Evolutionary conservation across 2,797 vertebrate species (phyloP), one percentile per base, ranked within the genome.

Genomic region (Sphenodon punctatus): DNA sequence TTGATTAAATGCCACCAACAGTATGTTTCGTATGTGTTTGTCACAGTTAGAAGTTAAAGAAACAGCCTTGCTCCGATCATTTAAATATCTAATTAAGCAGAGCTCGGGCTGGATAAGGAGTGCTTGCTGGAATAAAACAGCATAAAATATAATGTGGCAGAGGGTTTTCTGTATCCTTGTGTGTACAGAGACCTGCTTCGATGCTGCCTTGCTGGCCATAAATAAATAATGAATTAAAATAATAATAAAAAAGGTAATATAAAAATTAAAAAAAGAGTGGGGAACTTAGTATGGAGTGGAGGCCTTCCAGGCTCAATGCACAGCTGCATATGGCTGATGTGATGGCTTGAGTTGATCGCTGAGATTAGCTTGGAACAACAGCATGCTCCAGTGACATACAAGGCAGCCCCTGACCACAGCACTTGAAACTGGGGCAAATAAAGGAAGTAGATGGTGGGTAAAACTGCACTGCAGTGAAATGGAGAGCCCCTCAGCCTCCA

Each of bases 1-100:
- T 89, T 96, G 96, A 97, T 96, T 95, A 96, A 96, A 95, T 90
- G 96, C 94, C 92, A 72, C 95, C 95, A 94, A 96, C 94, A 92
- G 95, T 94, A 94, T 93, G 93, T 90, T 95, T 92, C 83, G 0
- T 92, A 83, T 91, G 92, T 92, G 94, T 94, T 94, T 93, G 93
- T 90, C 68, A 55, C 93, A 75, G 95, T 92, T 82, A 94, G 93
- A 92, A 95, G 93, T 95, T 95, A 94, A 95, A 96, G 95, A 94
- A 95, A 95, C 92, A 88, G 93, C 88, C 76, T 63, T 92, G 90
- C 92, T 94, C 92, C 87, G 84, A 94, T 95, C 94, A 95, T 96
- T 95, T 96, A 93, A 94, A 95, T 96, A 95, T 94, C 95, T 95
- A 95, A 96, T 95, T 94, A 95, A 94, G 92, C 90, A 92, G 74